Evolutionary conservation across 2,113 vertebrate species (phyloP).

Genomic region (Fregata magnificens): DNA sequence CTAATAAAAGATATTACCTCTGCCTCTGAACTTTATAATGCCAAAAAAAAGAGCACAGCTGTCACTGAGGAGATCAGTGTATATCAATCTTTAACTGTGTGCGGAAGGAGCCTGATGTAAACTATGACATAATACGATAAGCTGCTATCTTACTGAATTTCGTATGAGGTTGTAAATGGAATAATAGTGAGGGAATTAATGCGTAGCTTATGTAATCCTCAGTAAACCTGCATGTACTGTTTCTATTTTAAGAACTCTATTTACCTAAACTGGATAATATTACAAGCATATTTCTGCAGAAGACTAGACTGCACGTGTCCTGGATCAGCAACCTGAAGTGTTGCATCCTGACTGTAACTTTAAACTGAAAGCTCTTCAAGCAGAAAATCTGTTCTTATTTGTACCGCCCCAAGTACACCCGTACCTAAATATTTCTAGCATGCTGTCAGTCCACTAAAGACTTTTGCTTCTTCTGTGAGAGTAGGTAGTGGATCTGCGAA

Average conservation of each 20-base stretch:
- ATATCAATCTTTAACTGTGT: not conserved
- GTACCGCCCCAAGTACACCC: not conserved
- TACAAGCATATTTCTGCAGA: not conserved
- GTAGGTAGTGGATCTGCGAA: not conserved
- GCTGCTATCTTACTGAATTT: not conserved
- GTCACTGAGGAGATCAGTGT: not conserved
- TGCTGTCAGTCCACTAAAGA: not conserved
- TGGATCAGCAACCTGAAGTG: not conserved
- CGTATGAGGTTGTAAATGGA: not conserved
- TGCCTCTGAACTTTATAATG: not conserved
- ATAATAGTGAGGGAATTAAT: not conserved
- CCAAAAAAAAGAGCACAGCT: not conserved
- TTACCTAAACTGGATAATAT: not conserved
- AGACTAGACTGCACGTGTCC: not conserved
- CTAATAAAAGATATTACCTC: not conserved
- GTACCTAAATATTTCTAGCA: not conserved
- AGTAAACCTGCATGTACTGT: not conserved
- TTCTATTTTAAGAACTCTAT: conserved; percentile 14
- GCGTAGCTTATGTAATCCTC: not conserved
- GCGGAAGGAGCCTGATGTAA: not conserved
- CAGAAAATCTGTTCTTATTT: not conserved
- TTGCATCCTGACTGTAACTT: not conserved
- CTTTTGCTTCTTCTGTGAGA: not conserved
- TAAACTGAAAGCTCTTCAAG: not conserved
- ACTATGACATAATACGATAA: not conserved